Percentiles rank a stretch among this genome's conserved stretches.
Evolutionary conservation across 1,140 invertebrate genomes (phyloP).

Genomic region (Leptinotarsa texana): DNA sequence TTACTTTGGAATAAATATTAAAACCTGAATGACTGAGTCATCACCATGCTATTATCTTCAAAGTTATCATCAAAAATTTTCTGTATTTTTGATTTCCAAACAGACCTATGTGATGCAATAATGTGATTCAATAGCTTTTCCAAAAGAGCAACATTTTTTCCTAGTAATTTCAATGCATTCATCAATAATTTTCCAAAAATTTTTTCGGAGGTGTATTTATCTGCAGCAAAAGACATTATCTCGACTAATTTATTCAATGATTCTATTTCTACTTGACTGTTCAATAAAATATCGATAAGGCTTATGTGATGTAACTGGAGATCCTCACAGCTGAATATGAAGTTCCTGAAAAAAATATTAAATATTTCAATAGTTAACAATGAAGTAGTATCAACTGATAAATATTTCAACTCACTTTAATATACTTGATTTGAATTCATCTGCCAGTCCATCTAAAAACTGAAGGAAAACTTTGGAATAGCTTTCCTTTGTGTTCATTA

Average conservation of each 20-base stretch:
- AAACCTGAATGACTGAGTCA: slow-evolving; percentile 36
- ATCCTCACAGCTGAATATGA: slow-evolving; percentile 19
- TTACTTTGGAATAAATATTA: slow-evolving; percentile 1
- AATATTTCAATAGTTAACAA: too few relatives aligned
- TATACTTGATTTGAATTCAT: slow-evolving; percentile 30
- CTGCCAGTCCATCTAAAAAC: slow-evolving; percentile 21
- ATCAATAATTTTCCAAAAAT: slow-evolving; percentile 39
- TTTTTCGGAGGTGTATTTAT: slow-evolving; percentile 33
- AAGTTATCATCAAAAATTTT: slow-evolving; percentile 28
- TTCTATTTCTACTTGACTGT: slow-evolving; percentile 26
- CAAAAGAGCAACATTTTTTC: slow-evolving; percentile 15
- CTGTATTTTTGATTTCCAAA: slow-evolving; percentile 40
- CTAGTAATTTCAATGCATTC: slow-evolving; percentile 29
- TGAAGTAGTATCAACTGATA: too few relatives aligned
- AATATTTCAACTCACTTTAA: slow-evolving; percentile 31
- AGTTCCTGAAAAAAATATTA: slow-evolving; percentile 28
- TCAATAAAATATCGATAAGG: slow-evolving; percentile 33
- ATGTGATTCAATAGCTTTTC: slow-evolving; percentile 38
- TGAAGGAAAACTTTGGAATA: slow-evolving; percentile 26
- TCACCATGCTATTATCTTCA: slow-evolving; percentile 33
- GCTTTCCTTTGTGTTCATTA: slow-evolving; percentile 7
- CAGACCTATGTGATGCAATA: slow-evolving; percentile 32
- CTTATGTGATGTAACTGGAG: slow-evolving; percentile 28
- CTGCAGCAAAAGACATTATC: slow-evolving; percentile 29
- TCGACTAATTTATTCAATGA: slow-evolving; percentile 30